phyloP scores from a whole-genome alignment of 2,888 invertebrate genomes.

The Ctena decussata region DNA sequence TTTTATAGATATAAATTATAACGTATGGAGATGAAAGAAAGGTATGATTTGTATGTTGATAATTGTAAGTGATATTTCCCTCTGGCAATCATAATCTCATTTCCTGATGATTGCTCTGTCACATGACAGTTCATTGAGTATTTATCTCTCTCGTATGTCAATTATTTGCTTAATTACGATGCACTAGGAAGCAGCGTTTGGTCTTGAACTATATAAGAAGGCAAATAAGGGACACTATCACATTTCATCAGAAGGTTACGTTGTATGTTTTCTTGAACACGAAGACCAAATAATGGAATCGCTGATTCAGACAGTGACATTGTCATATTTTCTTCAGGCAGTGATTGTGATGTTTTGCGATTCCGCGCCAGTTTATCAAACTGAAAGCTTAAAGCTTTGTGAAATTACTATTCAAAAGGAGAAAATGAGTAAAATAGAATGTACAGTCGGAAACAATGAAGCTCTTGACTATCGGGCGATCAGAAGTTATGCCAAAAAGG shows the following conservation, averaged over 20 bases:
- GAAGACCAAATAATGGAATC: too few relatives aligned
- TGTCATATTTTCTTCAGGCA: neutral
- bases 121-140: conserved; percentile 16
- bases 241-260: too few relatives aligned
- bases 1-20: conserved; percentile 10
- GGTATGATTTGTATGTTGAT: conserved; percentile 12
- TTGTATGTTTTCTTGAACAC: too few relatives aligned
- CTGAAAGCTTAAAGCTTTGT: conserved; percentile 27
- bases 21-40: neutral
- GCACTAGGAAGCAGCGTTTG: neutral
- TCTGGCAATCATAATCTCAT: neutral
- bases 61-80: neutral
- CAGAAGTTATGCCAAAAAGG: conserved; percentile 39
- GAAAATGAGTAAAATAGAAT: conserved; percentile 19
- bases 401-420: neutral
- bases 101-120: conserved; percentile 10
- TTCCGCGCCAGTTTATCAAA: neutral
- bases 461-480: conserved; percentile 50
- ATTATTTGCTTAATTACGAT: neutral
- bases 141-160: neutral
- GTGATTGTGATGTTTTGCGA: neutral
- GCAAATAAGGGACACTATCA: neutral
- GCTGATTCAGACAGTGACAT: neutral
- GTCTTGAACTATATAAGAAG: neutral
- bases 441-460: conserved; percentile 40